Base-by-base conservation (phyloP, 2,113 vertebrate species). In the Physeter macrocephalus region DNA sequence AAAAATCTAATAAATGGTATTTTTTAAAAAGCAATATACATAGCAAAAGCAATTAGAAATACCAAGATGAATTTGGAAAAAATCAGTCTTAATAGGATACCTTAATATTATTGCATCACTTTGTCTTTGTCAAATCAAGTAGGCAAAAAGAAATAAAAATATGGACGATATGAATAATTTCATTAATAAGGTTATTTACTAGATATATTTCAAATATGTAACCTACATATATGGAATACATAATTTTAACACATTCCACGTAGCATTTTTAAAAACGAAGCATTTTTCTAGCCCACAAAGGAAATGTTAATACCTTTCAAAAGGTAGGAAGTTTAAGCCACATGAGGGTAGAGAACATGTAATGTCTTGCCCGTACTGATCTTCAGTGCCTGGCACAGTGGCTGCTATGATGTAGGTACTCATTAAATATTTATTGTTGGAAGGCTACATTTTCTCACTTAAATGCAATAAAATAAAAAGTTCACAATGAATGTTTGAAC, bases 31-130 rank as follows among this genome's bases (percentile, higher is more conserved):
- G 93, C 97, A 97, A 97, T 97, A 94, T 88, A 94, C 64, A 80
- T 93, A 95, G 83, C 95, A 93, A 97, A 97, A 96, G 95, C 93
- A 97, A 93, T 97, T 97, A 97, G 80, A 89, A 97, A 97, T 80
- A 97, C 78, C 83, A 93, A 95, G 97, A 97, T 96, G 69, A 96
- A 97, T 97, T 87, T 95, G 74, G 96, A 75, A 93, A 93, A 96
- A 94, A 93, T 96, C 96, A 69, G 23, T 74, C 86, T 92, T 97
- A 97, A 95, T 97, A 72, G 94, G 87, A 64, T 92, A 97, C 74
- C 87, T 96, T 97, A 94, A 93, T 72, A 96, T 97, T 97, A 98
- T 97, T 97, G 74, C 92, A 81, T 87, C 5, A 1, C 83, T 98
- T 93, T 88, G 87, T 97, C 97, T 96, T 80, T 95, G 96, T 98